phyloP scores from a whole-genome alignment of 92 coral and sea anemone genomes.

The Siderastrea siderea region DNA sequence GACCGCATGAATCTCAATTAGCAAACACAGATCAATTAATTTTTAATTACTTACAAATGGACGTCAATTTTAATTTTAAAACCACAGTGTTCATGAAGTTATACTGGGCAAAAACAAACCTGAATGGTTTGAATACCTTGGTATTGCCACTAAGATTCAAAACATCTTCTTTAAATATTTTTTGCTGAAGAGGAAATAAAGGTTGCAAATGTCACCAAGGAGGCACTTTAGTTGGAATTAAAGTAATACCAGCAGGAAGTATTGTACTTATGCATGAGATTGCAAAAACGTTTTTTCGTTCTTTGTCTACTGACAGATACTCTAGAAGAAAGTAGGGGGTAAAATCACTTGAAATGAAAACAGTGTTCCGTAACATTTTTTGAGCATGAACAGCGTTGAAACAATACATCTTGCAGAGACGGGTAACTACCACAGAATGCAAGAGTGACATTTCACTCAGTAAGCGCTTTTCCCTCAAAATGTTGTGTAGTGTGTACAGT shows the following conservation, averaged over 20 bases:
- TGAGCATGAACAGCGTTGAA: too few relatives aligned
- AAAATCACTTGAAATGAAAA: too few relatives aligned
- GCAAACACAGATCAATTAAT: constrained; percentile 27
- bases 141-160: neutral
- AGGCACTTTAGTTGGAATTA: neutral
- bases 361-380: too few relatives aligned
- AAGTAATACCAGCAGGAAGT: neutral
- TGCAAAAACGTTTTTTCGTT: too few relatives aligned
- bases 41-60: constrained; percentile 38
- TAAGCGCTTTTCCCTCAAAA: too few relatives aligned
- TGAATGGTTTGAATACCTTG: neutral
- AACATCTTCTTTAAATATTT: neutral
- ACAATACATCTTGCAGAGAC: too few relatives aligned
- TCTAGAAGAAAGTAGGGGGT: too few relatives aligned
- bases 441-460: too few relatives aligned
- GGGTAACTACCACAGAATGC: too few relatives aligned
- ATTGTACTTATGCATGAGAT: neutral
- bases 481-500: too few relatives aligned
- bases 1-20: constrained; percentile 19
- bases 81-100: neutral
- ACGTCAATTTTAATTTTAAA: constrained; percentile 8
- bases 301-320: too few relatives aligned
- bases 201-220: neutral
- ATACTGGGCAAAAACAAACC: neutral
- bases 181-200: neutral